Base-by-base conservation (phyloP, 2,797 vertebrate species). In the Adrianichthys oophorus region DNA sequence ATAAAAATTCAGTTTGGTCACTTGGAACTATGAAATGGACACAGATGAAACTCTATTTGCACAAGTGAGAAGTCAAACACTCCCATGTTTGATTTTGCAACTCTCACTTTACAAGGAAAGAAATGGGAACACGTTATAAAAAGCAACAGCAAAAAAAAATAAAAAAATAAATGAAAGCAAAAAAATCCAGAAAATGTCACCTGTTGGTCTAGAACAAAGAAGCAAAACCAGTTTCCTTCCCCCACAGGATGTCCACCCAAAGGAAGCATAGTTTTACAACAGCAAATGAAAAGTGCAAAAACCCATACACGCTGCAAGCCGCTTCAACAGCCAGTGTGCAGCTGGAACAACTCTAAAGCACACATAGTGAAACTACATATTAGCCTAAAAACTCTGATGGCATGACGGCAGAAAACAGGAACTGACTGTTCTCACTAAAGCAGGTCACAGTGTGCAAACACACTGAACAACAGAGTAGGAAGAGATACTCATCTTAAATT, bases 221-320 rank as follows among this genome's bases (percentile, higher is more conserved):
- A 63, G 62, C 52, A 24, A 77, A 84, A 84, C 82, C 70, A 65
- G 88, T 86, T 80, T 86, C 78, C 72, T 85, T 85, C 79, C 77
- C 72, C 64, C 51, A 77, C 80, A 86, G 77, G 73, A 86, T 75
- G 74, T 81, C 80, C 80, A 79, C 62, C 32, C 12, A 64, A 70
- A 65, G 56, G 65, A 48, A 29, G 63, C 67, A 55, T 42, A 18
- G 78, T 40, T 72, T 84, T 64, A 77, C 41, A 19, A 62, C 79
- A 61, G 54, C 4, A 16, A 55, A 51, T 62, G 50, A 81, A 76
- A 83, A 72, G 69, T 85, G 59, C 72, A 74, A 82, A 77, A 82
- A 79, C 49, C 49, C 37, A 56, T 66, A 53, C 67, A 56, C 56
- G 57, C 63, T 73, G 75, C 43, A 61, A 64, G 37, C 24, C 62